A percentile compares a stretch with the other conserved stretches of the same genome.
These are phyloP conservation scores for Chymomyza caudatula DNA, from an alignment of 2,888 invertebrate species.

Conservation along the genomic window DNA sequence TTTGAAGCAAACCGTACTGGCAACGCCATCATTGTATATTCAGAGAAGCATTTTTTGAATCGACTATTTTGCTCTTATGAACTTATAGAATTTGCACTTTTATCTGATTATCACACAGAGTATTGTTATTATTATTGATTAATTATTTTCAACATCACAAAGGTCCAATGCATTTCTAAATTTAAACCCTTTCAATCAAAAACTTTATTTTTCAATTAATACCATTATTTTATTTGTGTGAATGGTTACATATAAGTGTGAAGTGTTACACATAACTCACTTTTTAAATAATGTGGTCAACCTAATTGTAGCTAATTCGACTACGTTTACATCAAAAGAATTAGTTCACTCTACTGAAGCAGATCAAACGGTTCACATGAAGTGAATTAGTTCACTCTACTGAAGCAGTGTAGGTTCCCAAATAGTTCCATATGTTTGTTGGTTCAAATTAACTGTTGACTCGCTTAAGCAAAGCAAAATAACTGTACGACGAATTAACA, in stretches of 20 bases:
- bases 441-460: constrained; percentile 55
- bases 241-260: too few species aligned
- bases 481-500: constrained; percentile 69
- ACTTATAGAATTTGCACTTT: too few species aligned
- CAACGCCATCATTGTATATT: neutral
- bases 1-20: neutral
- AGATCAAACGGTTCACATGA: neutral
- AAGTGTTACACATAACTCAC: too few species aligned
- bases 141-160: too few species aligned
- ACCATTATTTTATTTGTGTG: too few species aligned
- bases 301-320: neutral
- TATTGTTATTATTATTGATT: too few species aligned
- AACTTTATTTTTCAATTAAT: too few species aligned
- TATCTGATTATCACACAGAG: too few species aligned
- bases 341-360: neutral
- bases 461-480: constrained; percentile 65
- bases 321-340: neutral
- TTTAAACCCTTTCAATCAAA: too few species aligned
- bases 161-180: too few species aligned
- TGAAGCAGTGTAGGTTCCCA: neutral
- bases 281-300: neutral
- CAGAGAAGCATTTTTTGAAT: too few species aligned
- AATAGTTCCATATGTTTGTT: neutral
- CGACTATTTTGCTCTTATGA: too few species aligned
- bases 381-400: neutral